Evolutionary conservation across 2,797 vertebrate species (phyloP), one percentile per base, ranked within the genome.

Genomic region (Myotis myotis): DNA sequence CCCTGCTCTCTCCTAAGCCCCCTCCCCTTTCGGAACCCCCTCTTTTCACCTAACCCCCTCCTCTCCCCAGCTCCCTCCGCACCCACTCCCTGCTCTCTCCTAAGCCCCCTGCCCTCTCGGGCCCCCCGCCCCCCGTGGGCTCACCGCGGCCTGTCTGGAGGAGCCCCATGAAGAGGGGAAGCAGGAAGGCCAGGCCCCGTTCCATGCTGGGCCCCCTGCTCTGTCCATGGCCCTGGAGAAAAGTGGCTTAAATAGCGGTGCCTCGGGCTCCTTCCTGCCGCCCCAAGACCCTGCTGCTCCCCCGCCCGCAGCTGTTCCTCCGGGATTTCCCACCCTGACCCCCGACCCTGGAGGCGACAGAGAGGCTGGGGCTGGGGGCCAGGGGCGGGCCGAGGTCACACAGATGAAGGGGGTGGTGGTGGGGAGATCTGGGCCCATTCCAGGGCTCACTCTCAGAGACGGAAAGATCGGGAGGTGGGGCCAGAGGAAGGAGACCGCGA

Each of bases 301-400:
- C 75, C 66, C 47, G 55, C 23, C 71, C 41, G 41, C 60, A 8
- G 13, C 23, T 8, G 55, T 68, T 88, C 85, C 51, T 23, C 3
- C 93, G 97, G 97, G 57, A 15, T 96, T 97, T 95, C 93, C 96
- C 72, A 11, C 66, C 25, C 80, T 57, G 89, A 95, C 68, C 94
- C 91, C 51, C 20, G 19, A 57, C 87, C 74, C 81, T 4, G 75
- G 28, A 83, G 86, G 83, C 76, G 79, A 64, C 90, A 38, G 78
- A 44, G 33, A 83, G 88, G 44, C n/a, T 7, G n/a, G 51, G 89
- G 19, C 75, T 64, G 49, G 44, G 55, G 68, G 19, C 81, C 66
- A 55, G 62, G 41, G 25, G 60, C 19, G 17, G 28, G 41, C 33
- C 22, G 1, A 71, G n/a, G 53, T 28, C 11, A 13, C 71, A 41